phyloP scores from a whole-genome alignment of 2,113 vertebrate species.

The Lophochroa leadbeateri region DNA sequence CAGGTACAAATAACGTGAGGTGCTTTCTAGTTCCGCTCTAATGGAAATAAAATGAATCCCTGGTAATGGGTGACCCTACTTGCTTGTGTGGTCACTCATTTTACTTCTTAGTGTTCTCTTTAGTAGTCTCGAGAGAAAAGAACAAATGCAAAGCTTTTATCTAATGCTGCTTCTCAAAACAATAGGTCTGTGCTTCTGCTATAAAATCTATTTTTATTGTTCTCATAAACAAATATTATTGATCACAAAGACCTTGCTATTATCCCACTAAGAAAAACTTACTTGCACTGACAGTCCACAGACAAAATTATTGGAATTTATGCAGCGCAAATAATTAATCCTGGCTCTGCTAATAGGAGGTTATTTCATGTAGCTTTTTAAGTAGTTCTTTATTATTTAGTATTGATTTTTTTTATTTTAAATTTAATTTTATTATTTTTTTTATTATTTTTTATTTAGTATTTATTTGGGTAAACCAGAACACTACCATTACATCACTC shows the following conservation, averaged over 20 bases:
- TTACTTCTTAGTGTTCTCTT: constrained; percentile 55
- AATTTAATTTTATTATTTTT: not conserved
- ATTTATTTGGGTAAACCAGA: constrained; percentile 58
- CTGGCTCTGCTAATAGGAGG: not conserved
- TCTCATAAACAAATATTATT: constrained; percentile 60
- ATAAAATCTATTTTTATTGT: constrained; percentile 54
- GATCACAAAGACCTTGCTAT: constrained; percentile 40
- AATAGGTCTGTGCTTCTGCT: constrained; percentile 18
- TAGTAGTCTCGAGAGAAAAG: constrained; percentile 42
- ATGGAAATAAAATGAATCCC: constrained; percentile 68
- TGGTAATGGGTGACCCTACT: constrained; percentile 61
- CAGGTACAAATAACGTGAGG: constrained; percentile 49
- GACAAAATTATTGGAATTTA: constrained; percentile 15
- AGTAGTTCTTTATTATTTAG: not conserved
- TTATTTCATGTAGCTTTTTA: constrained; percentile 38
- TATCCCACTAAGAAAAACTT: constrained; percentile 11
- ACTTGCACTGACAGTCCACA: not conserved
- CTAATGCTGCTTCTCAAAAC: constrained; percentile 19
- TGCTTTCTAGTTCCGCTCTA: constrained; percentile 54
- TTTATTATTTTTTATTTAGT: not conserved
- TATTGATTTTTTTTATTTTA: not conserved
- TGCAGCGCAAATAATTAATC: not conserved
- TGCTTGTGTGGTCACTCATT: constrained; percentile 55
- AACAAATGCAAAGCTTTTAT: constrained; percentile 59
- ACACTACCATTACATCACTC: constrained; percentile 29